Base-by-base conservation (phyloP, 2,797 vertebrate species). In the Typhlichthys eigenmanni region DNA sequence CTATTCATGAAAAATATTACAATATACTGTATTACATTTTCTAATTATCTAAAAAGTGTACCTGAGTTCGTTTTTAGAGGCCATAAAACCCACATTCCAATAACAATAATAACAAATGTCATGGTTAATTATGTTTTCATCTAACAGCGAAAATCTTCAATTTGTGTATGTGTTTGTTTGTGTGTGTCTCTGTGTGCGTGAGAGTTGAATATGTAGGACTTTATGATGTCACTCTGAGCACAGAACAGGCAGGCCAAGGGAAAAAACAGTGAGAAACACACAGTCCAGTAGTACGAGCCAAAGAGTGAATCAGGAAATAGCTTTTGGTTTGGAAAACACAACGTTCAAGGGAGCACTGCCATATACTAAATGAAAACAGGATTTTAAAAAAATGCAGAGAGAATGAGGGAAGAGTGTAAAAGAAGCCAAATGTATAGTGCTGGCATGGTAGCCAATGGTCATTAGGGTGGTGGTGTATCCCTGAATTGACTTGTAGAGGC, bases 251-350 rank as follows among this genome's bases (percentile, higher is more conserved):
- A 59, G 75, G 24, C 24, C 24, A 24, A 62, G 73, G 73, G 78
- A 80, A 83, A 82, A 82, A 62, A 8, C 4, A 5, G 53, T 53
- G 52, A 71, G 73, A 73, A 86, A 74, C 68, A 74, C 68, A 71
- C 59, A 55, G 82, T 84, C 73, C 82, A 86, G 82, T 76, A 81
- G 86, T 87, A 89, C 84, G 91, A 92, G 87, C 79, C 85, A 85
- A 84, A 87, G 85, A 91, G 90, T 83, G 84, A 92, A 91, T 91
- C 87, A 90, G 90, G 91, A 92, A 92, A 91, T 90, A 90, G 88
- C 85, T 91, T 75, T 89, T 75, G 88, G 89, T 92, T 92, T 89
- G 85, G 88, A 87, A 90, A 89, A 91, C 78, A 79, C 81, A 85
- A 82, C 74, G 85, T 79, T 80, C 55, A 62, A 85, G 82, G 88